A percentile compares a stretch with the other conserved stretches of the same genome.
Evolutionary conservation across 2,797 vertebrate genomes (phyloP).

Genomic region (Paratrypauchen microcephalus): DNA sequence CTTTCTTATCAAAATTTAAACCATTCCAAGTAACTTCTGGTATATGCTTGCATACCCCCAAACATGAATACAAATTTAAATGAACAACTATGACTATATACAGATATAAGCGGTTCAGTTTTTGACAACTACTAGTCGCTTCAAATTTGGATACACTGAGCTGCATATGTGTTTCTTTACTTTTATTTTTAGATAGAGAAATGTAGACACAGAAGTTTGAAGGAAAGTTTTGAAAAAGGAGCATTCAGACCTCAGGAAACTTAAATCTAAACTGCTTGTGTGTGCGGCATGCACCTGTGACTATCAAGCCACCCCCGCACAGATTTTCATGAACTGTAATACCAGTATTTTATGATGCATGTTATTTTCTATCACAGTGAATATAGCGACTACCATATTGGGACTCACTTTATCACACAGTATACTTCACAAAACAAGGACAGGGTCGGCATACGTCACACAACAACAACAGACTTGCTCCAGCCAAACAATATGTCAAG

Average conservation of each 20-base stretch:
- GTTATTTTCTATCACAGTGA: not conserved
- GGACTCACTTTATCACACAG: not conserved
- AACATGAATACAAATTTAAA: too few relatives aligned
- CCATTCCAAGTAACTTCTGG: too few relatives aligned
- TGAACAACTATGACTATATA: too few relatives aligned
- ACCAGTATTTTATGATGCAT: not conserved
- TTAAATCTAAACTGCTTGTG: not conserved
- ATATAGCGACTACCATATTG: not conserved
- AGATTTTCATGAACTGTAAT: not conserved
- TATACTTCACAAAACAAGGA: not conserved
- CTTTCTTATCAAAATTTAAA: too few relatives aligned
- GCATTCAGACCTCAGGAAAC: not conserved
- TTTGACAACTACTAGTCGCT: too few relatives aligned
- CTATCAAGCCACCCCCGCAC: not conserved
- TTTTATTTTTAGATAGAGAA: not conserved
- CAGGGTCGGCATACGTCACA: slow-evolving; percentile 1
- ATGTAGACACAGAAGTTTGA: not conserved
- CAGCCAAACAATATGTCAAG: slow-evolving; percentile 12
- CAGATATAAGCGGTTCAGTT: too few relatives aligned
- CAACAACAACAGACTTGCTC: slow-evolving; percentile 3
- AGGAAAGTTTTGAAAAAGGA: not conserved
- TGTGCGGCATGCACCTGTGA: not conserved
- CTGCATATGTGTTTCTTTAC: not conserved
- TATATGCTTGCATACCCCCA: too few relatives aligned
- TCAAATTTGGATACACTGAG: not conserved